Conservation (phyloP, 2,797 vertebrate genomes). For the Cossypha polioptera region DNA sequence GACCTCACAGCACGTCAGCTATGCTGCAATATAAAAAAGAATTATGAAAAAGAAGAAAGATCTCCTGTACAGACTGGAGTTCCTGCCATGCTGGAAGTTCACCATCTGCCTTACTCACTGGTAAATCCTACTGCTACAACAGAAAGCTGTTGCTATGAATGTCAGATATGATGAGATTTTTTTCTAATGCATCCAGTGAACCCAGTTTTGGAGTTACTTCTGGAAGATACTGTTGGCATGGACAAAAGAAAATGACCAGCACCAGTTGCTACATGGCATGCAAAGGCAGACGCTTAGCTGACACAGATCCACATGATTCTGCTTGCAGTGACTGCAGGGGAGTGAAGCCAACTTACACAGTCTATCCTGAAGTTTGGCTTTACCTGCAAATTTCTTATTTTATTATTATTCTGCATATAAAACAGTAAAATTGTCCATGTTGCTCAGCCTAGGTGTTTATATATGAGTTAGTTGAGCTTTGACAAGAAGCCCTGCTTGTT, state of each 20-base stretch:
- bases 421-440: not conserved
- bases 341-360: not conserved
- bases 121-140: not conserved
- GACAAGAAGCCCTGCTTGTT: not conserved
- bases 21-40: not conserved
- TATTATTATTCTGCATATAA: not conserved
- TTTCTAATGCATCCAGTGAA: not conserved
- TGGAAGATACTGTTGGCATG: not conserved
- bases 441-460: not conserved
- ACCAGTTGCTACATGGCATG: not conserved
- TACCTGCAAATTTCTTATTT: not conserved
- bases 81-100: not conserved
- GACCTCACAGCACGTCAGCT: not conserved
- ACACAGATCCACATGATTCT: accelerated
- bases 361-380: not conserved
- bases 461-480: not conserved
- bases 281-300: not conserved
- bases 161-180: not conserved
- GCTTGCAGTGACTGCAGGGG: not conserved
- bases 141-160: not conserved
- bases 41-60: not conserved
- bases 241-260: not conserved
- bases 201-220: not conserved
- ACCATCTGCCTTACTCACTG: not conserved
- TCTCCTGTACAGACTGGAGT: not conserved